Evolutionary conservation across 2,888 invertebrate genomes (phyloP), one percentile per base, ranked within the genome.

Genomic region (Strigamia maritima): DNA sequence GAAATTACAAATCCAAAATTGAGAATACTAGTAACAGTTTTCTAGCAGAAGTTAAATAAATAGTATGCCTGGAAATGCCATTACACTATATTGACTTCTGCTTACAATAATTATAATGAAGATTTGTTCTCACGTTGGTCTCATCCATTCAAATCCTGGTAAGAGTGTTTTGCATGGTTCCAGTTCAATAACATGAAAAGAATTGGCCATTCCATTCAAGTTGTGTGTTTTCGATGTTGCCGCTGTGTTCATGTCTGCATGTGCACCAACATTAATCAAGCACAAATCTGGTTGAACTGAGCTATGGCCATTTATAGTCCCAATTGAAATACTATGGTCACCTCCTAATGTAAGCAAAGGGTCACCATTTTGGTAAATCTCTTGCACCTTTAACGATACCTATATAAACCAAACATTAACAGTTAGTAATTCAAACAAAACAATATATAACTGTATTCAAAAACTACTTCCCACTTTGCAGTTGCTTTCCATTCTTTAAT

Each of bases 161-260:
- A 93, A 86, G 83, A 91, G 89, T 0, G 92, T 92, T 90, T 93
- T 92, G 84, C 92, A 92, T 84, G 91, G 90, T 0, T 90, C 86
- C 44, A 94, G 87, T 85, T 94, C 94, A 79, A 90, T 90, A 35
- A 91, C 90, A 35, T 94, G 87, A 80, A 95, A 88, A 0, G 95
- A 92, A 7, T 95, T 90, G 0, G 95, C 93, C 90, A 90, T 90
- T 26, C 91, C 92, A 83, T 93, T 92, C 75, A 91, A 89, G 84
- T 96, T 94, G 12, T 96, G 96, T 49, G 79, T 75, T 10, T 81
- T 81, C 0, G 81, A 80, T 0, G 94, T 94, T 84, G 90, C 90
- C 83, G 94, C 93, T 16, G 96, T 93, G 87, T 97, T 97, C 82
- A 97, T 90, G 87, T 97, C 97, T 6, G 96, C 93, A 85, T 96